Conservation (phyloP, 2,113 vertebrate genomes). For the Ibidorhyncha struthersii region DNA sequence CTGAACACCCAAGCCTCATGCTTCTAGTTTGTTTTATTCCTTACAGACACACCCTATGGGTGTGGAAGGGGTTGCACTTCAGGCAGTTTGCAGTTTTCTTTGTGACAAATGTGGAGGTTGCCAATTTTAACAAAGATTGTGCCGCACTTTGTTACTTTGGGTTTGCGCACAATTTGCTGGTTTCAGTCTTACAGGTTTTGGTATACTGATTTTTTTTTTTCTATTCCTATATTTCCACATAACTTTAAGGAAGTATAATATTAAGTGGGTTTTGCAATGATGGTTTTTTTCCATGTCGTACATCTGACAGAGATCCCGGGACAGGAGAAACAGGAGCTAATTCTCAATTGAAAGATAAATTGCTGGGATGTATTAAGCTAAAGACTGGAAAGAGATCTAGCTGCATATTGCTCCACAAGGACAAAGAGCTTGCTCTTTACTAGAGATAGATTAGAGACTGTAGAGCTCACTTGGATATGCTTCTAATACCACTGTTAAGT, state of each 20-base stretch:
- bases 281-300: fast-evolving
- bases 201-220: not conserved
- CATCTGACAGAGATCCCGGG: not conserved
- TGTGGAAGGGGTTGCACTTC: not conserved
- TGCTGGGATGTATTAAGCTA: not conserved
- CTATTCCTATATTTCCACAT: not conserved
- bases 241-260: not conserved
- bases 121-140: not conserved
- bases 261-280: not conserved
- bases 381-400: not conserved
- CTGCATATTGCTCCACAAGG: not conserved
- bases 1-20: not conserved
- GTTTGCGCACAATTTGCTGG: not conserved
- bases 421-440: not conserved
- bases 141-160: not conserved
- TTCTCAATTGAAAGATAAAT: not conserved
- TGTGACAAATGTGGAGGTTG: not conserved
- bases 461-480: not conserved
- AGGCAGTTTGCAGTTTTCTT: not conserved
- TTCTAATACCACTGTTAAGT: not conserved
- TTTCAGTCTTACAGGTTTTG: not conserved
- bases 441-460: not conserved
- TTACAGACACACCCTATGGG: not conserved
- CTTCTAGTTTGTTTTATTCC: not conserved
- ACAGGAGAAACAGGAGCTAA: not conserved